Base-by-base conservation (phyloP, 2,113 vertebrate genomes). In the Tyrannus savana region DNA sequence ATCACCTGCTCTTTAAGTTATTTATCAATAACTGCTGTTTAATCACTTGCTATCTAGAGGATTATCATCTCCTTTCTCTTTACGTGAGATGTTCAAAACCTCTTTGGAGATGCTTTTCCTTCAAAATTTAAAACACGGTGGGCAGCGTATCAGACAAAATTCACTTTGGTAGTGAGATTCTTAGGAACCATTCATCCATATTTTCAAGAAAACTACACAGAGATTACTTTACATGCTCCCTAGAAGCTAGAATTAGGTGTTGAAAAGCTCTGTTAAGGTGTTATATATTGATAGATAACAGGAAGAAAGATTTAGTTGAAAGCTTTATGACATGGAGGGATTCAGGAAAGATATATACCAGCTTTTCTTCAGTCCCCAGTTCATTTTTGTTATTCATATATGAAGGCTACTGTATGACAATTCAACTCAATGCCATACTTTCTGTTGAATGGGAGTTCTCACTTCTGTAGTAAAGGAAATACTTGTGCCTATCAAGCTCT, bases 51-150 rank as follows among this genome's bases (percentile, higher is more conserved):
- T 93, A 58, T 94, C 89, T 56, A 63, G 44, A 78, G 82, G 53
- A 74, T 86, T 89, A 64, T 35, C 16, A 41, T 56, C 77, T 89
- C 84, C 83, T 95, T 93, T 92, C 33, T 94, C 72, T 94, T 90
- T 90, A 81, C 22, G 92, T 56, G 50, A 55, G 85, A 37, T 67
- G 35, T 62, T 56, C 52, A 60, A 77, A 66, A 59, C 71, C 28
- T 46, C 33, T 77, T 91, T 62, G 62, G 39, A 52, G 44, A 28
- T 39, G 6, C 3, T 46, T 23, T 73, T 73, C 82, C 85, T 28
- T n/a, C 19, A 46, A 39, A 85, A 68, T 8, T 30, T 55, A 77
- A 60, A 62, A 67, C n/a, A 80, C 21, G 28, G 30, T 63, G 24
- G 52, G 49, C 75, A 82, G 30, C 21, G 2, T 59, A 73, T 46